Evolutionary conservation across 2,797 vertebrate genomes (phyloP), one percentile per base, ranked within the genome.

Genomic region (Rhynchonycteris naso): DNA sequence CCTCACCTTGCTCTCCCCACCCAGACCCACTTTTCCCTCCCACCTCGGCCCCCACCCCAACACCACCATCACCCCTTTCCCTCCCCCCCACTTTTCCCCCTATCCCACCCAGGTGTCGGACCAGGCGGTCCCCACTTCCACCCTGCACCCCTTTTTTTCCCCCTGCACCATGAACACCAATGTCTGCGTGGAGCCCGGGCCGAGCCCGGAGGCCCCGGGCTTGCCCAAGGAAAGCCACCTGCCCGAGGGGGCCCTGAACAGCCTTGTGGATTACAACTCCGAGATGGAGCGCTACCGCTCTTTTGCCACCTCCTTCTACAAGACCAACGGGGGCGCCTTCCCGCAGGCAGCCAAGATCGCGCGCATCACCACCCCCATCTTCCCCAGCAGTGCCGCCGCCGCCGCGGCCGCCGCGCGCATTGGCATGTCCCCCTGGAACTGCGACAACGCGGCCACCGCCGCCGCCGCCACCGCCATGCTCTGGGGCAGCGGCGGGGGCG

Each of bases 191-290:
- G 99, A 99, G 98, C 99, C 99, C 28, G 98, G 98, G 98, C 99
- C 99, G 97, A 99, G 98, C 97, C 98, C 98, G 91, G 99, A 99
- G 91, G 98, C 99, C 94, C 98, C 99, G 96, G 99, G 99, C 96
- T 98, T 99, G 98, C 99, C 99, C 98, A 99, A 99, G 99, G 99
- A 99, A 98, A 99, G 98, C 98, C 98, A 98, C 98, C 99, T 99
- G 98, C 99, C 99, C 98, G 99, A 99, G 97, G 99, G 99, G 98
- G 99, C 99, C 98, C 99, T 99, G 98, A 99, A 99, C 98, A 99
- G 99, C 98, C 99, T 99, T 98, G 99, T 99, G 99, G 99, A 99
- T 99, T 99, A 99, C 99, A 99, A 99, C 97, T 99, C 99, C 66
- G 99, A 99, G 98, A 99, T 99, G 98, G 99, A 99, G 99, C 99